Percentiles rank a stretch among this genome's conserved stretches.
Conservation (phyloP, 2,888 invertebrate species). For the Melieria crassipennis region DNA sequence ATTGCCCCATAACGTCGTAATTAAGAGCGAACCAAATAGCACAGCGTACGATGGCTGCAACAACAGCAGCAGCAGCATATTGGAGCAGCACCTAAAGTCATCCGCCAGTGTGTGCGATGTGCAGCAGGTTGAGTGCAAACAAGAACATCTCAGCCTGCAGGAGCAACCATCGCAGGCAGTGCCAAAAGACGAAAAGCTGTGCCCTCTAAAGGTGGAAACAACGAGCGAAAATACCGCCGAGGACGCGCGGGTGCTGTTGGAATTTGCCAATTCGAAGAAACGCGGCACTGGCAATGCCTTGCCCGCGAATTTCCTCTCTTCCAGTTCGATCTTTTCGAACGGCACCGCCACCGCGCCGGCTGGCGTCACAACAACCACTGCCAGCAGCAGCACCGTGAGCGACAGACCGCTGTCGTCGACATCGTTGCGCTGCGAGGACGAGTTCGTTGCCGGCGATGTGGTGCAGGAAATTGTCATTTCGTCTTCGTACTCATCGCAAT, state of each 20-base stretch:
- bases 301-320: constrained; percentile 53
- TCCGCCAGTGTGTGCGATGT: constrained; percentile 28
- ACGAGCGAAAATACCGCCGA: constrained; percentile 37
- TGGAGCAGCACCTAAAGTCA: constrained; percentile 56
- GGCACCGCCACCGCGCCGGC: constrained; percentile 7
- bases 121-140: constrained; percentile 37
- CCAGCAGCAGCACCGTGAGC: constrained; percentile 17
- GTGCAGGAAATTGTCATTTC: constrained; percentile 55
- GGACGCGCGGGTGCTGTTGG: constrained; percentile 58
- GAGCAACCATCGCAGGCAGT: constrained; percentile 7
- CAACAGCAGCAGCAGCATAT: constrained; percentile 47
- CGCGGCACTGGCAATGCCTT: constrained; percentile 27
- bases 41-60: constrained; percentile 13
- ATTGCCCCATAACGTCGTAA: constrained; percentile 44
- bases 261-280: constrained; percentile 59
- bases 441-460: constrained; percentile 53
- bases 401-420: constrained; percentile 36
- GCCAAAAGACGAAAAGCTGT: constrained; percentile 33
- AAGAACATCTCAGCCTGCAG: constrained; percentile 29
- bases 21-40: constrained; percentile 52
- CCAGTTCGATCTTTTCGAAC: constrained; percentile 55
- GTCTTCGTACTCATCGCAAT: constrained; percentile 55
- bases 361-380: constrained; percentile 22
- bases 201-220: constrained; percentile 26
- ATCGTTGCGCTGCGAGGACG: constrained; percentile 42